Conservation (phyloP, 2,888 invertebrate genomes). For the Melanostoma scalare region DNA sequence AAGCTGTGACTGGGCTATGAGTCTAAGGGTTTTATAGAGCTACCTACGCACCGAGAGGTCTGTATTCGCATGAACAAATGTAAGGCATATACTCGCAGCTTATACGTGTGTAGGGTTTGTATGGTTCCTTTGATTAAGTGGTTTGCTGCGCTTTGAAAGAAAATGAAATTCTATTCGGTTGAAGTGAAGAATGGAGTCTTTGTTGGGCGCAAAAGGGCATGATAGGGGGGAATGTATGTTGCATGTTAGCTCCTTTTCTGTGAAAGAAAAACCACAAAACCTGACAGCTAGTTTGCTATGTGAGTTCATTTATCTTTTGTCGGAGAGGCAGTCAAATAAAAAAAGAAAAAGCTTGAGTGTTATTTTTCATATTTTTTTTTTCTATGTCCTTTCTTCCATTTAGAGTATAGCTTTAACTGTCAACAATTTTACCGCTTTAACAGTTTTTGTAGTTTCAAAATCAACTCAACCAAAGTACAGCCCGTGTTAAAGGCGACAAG, state of each 20-base stretch:
- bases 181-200: conserved; percentile 53
- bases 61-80: conserved; percentile 64
- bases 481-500: no score
- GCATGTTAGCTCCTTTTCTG: conserved; percentile 15
- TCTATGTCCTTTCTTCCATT: conserved; percentile 25
- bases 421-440: conserved; percentile 10
- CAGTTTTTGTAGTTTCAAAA: not conserved
- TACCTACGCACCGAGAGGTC: conserved; percentile 63
- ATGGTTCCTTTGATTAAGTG: conserved; percentile 66
- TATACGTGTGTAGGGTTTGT: not conserved
- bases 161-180: conserved; percentile 68
- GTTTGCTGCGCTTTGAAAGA: conserved; percentile 61
- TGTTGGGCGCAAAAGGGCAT: not conserved
- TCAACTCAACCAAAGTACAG: no score
- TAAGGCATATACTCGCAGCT: conserved; percentile 35
- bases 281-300: conserved; percentile 65
- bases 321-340: conserved; percentile 29
- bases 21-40: conserved; percentile 25
- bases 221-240: conserved; percentile 1
- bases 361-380: conserved; percentile 20
- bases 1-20: conserved; percentile 17
- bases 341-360: conserved; percentile 19
- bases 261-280: conserved; percentile 54
- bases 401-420: conserved; percentile 14
- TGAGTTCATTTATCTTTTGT: conserved; percentile 70